Evolutionary conservation across 2,888 invertebrate species (phyloP), one percentile per base, ranked within the genome.

Genomic region (Charanyca ferruginea): DNA sequence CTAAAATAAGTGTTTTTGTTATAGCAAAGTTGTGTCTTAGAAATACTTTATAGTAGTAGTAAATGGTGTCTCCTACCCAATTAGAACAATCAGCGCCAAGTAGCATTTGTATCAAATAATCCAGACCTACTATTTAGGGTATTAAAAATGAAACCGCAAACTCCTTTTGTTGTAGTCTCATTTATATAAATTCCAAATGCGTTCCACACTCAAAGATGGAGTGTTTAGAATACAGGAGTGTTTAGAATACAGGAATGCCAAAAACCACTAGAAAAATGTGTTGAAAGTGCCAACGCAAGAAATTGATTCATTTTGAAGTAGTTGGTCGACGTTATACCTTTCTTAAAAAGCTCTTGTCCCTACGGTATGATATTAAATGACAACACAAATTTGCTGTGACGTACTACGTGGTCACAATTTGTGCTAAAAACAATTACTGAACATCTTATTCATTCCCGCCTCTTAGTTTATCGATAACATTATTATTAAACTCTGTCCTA

Each of bases 401-500:
- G 16, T 86, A 85, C 71, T 85, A 73, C 44, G 41, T 47, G 32
- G 80, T 83, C 83, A 85, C 65, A 73, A 71, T 79, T 81, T 79
- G 82, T 77, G 77, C 49, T 88, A 60, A 75, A 58, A 81, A 72
- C 66, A 67, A 69, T 71, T 66, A 60, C 66, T 42, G 68, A 79
- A 59, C 81, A 87, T 84, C 80, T 68, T 78, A 80, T 76, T 85
- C 85, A 90, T 89, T 86, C 89, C 89, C 87, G 91, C 91, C 91
- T 91, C 90, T 89, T 87, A 84, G 77, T 85, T 87, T 76, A 85
- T 84, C 83, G 71, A 82, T 83, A 80, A 81, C 71, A 84, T 87
- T 79, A 79, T 78, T 79, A 86, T 76, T 62, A 59, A 81, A 81
- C 89, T 91, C 91, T 93, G 92, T 87, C 89, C 91, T 87, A 67